These are phyloP conservation scores for Labrus mixtus DNA, from an alignment of 2,113 vertebrate species.

Conservation along the genomic window DNA sequence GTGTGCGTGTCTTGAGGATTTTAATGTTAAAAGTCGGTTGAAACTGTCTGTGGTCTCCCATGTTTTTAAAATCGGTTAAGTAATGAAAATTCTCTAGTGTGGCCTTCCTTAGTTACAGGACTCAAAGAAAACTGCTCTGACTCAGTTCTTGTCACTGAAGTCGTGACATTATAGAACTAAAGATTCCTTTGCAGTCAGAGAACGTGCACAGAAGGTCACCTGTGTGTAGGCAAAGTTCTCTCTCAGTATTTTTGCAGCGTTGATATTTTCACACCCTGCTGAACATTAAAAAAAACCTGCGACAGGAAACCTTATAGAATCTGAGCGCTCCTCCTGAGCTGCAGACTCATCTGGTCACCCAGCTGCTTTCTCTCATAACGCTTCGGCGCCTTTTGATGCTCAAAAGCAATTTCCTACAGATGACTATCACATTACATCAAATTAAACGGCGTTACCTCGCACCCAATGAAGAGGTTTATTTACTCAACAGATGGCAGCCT, in stretches of 20 bases:
- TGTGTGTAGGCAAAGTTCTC: slow-evolving; percentile 2
- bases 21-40: too few species aligned
- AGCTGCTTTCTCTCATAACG: slow-evolving; percentile 76
- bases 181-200: not conserved
- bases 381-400: slow-evolving; percentile 66
- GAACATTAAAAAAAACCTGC: slow-evolving; percentile 28
- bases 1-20: too few species aligned
- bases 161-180: not conserved
- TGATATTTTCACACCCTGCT: slow-evolving; percentile 43
- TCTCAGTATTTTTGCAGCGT: slow-evolving; percentile 8
- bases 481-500: slow-evolving; percentile 69
- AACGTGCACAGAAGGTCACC: not conserved
- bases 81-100: too few species aligned
- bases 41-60: too few species aligned
- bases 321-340: slow-evolving; percentile 38
- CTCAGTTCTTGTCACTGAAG: not conserved
- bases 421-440: slow-evolving; percentile 76
- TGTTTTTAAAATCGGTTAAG: too few species aligned
- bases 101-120: not conserved
- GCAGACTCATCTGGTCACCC: slow-evolving; percentile 71
- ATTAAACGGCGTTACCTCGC: slow-evolving; percentile 72
- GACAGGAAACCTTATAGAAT: slow-evolving; percentile 30
- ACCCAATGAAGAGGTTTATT: slow-evolving; percentile 69
- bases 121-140: not conserved
- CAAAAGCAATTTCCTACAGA: slow-evolving; percentile 77